Percentiles rank a stretch among this genome's conserved stretches.
Conservation (phyloP, 2,797 vertebrate species). For the Rhincodon typus region DNA sequence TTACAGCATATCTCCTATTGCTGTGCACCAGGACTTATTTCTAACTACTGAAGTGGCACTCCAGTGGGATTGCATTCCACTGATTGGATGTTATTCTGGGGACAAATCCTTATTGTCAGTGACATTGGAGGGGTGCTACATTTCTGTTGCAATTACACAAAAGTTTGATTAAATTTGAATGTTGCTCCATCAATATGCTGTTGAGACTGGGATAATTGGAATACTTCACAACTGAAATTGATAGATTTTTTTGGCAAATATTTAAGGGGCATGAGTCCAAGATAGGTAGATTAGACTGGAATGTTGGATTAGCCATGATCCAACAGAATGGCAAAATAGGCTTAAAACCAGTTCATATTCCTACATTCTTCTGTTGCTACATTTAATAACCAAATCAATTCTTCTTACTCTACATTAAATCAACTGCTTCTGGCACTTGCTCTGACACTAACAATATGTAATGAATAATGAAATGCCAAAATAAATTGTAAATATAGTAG, state of each 20-base stretch:
- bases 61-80: neutral
- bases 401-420: neutral
- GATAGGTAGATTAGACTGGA: neutral
- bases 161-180: neutral
- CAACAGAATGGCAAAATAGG: neutral
- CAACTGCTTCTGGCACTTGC: neutral
- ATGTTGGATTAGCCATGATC: too few species aligned
- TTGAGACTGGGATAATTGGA: neutral
- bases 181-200: neutral
- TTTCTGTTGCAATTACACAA: neutral
- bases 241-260: neutral
- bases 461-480: constrained; percentile 26
- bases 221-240: neutral
- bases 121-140: neutral
- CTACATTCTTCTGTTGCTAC: too few species aligned
- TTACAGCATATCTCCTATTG: neutral
- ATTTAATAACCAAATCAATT: constrained; percentile 9
- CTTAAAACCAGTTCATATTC: neutral
- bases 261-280: neutral
- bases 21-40: neutral
- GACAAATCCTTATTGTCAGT: neutral
- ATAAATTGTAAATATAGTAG: neutral
- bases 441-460: constrained; percentile 13
- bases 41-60: too few species aligned
- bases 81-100: too few species aligned